phyloP scores from a whole-genome alignment of 2,888 invertebrate species.

The Synanthedon formicaeformis region DNA sequence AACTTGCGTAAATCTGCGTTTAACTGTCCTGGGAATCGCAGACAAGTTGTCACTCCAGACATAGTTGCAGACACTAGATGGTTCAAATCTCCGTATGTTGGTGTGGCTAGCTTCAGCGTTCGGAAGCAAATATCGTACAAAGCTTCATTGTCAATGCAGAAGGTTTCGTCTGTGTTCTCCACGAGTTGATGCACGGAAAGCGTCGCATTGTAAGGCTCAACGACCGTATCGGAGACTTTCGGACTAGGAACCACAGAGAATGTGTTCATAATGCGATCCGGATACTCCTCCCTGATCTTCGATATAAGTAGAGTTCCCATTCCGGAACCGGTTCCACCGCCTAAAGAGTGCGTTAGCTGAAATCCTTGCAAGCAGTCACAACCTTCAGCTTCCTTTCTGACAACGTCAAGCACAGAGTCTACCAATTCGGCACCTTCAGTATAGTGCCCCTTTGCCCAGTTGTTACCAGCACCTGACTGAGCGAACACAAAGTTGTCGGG shows the following conservation, averaged over 20 bases:
- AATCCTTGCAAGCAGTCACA: conserved; percentile 86
- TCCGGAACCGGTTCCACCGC: conserved; percentile 15
- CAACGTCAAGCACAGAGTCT: conserved; percentile 80
- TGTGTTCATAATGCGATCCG: conserved; percentile 81
- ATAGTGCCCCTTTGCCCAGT: conserved; percentile 72
- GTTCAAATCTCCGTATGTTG: conserved; percentile 77
- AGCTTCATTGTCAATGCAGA: conserved; percentile 74
- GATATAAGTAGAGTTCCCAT: conserved; percentile 74
- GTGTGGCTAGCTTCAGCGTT: conserved; percentile 73
- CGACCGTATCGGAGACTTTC: conserved; percentile 68
- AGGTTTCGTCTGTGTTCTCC: conserved; percentile 72
- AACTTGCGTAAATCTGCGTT: conserved; percentile 77
- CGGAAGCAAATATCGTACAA: conserved; percentile 75
- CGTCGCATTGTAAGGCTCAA: conserved; percentile 78
- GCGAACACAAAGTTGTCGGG: conserved; percentile 86
- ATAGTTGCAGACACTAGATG: conserved; percentile 80
- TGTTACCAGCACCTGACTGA: conserved; percentile 17
- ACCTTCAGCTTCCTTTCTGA: conserved; percentile 81
- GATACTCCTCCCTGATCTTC: conserved; percentile 84
- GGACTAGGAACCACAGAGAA: conserved; percentile 79
- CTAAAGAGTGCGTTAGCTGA: conserved; percentile 76
- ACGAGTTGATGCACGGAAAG: conserved; percentile 80
- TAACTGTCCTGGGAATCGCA: conserved; percentile 52
- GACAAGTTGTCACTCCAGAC: conserved; percentile 79
- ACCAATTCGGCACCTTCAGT: conserved; percentile 83